Percentiles rank a stretch among this genome's conserved stretches.
phyloP scores from a whole-genome alignment of 2,113 vertebrate genomes.

The Hystrix cristata region DNA sequence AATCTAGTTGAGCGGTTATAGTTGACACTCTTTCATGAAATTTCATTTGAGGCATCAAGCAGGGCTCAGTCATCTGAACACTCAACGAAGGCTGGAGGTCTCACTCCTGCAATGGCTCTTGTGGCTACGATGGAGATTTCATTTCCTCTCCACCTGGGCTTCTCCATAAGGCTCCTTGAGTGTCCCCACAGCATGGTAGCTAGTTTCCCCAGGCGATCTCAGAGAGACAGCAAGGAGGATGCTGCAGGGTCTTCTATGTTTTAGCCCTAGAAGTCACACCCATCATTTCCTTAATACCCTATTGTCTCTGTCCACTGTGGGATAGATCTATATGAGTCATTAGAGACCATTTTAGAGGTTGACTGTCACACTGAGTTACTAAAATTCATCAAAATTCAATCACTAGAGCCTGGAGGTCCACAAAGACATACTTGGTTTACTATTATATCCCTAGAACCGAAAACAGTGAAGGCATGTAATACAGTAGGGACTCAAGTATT shows the following conservation, averaged over 20 bases:
- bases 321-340: not conserved
- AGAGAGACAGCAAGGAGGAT: not conserved
- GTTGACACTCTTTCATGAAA: not conserved
- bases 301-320: not conserved
- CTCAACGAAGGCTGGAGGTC: not conserved
- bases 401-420: not conserved
- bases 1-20: not conserved
- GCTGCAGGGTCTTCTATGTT: not conserved
- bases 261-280: not conserved
- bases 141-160: not conserved
- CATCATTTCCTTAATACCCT: not conserved
- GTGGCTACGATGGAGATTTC: not conserved
- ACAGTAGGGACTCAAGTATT: not conserved
- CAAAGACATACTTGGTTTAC: not conserved
- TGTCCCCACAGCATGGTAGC: not conserved
- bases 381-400: not conserved
- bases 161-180: not conserved
- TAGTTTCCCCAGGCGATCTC: not conserved
- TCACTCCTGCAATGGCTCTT: not conserved
- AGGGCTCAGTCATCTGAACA: not conserved
- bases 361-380: not conserved
- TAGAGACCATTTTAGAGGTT: not conserved
- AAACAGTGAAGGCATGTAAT: not conserved
- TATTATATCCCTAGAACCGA: not conserved
- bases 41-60: not conserved